Evolutionary conservation across 2,888 invertebrate species (phyloP).

Genomic region (Ormyrus labotus): DNA sequence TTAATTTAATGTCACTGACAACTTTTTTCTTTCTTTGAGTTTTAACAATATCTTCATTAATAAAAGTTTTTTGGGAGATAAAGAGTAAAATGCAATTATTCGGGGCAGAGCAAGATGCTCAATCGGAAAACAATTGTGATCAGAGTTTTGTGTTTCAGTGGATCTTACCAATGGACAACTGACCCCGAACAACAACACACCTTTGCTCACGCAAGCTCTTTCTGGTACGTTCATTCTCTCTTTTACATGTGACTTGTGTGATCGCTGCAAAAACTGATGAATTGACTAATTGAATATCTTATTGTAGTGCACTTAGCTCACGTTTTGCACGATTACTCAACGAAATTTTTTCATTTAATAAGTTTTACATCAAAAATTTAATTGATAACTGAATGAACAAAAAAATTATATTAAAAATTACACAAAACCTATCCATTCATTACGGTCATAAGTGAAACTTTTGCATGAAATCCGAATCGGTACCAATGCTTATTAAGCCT

Average conservation of each 20-base stretch:
- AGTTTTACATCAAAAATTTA: no score
- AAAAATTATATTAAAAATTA: no score
- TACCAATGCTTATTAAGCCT: no score
- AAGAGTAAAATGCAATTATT: slow-evolving; percentile 24
- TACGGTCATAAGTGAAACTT: no score
- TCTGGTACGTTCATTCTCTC: slow-evolving; percentile 84
- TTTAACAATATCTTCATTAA: slow-evolving; percentile 33
- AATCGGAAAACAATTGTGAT: slow-evolving; percentile 79
- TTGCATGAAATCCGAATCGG: no score
- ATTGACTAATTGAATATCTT: slow-evolving; percentile 18
- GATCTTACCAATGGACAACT: slow-evolving; percentile 97
- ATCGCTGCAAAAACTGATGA: slow-evolving; percentile 1
- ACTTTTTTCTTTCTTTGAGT: slow-evolving; percentile 10
- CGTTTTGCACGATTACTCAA: neutral
- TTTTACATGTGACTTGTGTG: slow-evolving; percentile 47
- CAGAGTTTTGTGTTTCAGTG: slow-evolving; percentile 86
- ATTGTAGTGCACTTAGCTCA: neutral
- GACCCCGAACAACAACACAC: slow-evolving; percentile 97
- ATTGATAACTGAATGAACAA: no score
- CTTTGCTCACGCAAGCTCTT: slow-evolving; percentile 95
- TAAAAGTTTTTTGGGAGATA: neutral
- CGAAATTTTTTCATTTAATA: no score
- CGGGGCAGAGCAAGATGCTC: slow-evolving; percentile 64
- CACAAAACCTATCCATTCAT: no score
- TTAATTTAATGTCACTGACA: neutral